Evolutionary conservation across 2,888 invertebrate genomes (phyloP).

Genomic region (Lordiphosa fenestrarum): DNA sequence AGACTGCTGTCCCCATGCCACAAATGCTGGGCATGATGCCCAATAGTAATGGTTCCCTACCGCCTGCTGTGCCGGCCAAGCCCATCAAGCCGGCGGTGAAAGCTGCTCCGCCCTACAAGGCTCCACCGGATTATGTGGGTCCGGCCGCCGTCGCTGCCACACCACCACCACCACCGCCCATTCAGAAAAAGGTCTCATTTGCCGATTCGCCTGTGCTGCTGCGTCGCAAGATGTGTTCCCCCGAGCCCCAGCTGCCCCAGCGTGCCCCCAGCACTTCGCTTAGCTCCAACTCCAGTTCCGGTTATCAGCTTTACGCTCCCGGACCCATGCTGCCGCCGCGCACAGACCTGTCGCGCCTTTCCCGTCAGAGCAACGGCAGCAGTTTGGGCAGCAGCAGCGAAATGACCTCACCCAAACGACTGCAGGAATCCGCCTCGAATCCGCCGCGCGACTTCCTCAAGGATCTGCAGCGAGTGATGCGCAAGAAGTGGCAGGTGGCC

Average conservation of each 20-base stretch:
- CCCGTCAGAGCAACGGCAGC: slow-evolving; percentile 81
- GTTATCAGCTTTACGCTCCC: slow-evolving; percentile 62
- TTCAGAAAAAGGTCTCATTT: slow-evolving; percentile 79
- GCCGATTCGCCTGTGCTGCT: slow-evolving; percentile 80
- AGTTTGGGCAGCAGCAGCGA: slow-evolving; percentile 41
- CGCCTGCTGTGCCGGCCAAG: slow-evolving; percentile 75
- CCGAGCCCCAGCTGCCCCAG: slow-evolving; percentile 74
- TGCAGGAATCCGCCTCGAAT: slow-evolving; percentile 86
- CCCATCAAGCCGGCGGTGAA: slow-evolving; percentile 76
- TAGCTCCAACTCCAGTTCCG: slow-evolving; percentile 24
- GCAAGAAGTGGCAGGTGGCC: slow-evolving; percentile 95
- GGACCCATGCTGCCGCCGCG: slow-evolving; percentile 88
- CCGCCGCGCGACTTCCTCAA: slow-evolving; percentile 91
- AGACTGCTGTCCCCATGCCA: not conserved
- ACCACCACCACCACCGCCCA: slow-evolving; percentile 44
- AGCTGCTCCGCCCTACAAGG: slow-evolving; percentile 80
- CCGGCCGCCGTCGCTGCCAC: slow-evolving; percentile 29
- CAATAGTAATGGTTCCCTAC: slow-evolving; percentile 60
- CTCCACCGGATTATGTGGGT: slow-evolving; percentile 79
- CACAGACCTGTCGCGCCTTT: slow-evolving; percentile 87
- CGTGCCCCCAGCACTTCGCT: slow-evolving; percentile 62
- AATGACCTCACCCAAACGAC: slow-evolving; percentile 87
- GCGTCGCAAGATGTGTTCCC: slow-evolving; percentile 80
- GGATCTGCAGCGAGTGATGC: slow-evolving; percentile 94
- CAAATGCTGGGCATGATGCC: slow-evolving; percentile 33